These are phyloP conservation scores for Drosophila rufa DNA, from an alignment of 1,140 invertebrate genomes.

Conservation along the genomic window DNA sequence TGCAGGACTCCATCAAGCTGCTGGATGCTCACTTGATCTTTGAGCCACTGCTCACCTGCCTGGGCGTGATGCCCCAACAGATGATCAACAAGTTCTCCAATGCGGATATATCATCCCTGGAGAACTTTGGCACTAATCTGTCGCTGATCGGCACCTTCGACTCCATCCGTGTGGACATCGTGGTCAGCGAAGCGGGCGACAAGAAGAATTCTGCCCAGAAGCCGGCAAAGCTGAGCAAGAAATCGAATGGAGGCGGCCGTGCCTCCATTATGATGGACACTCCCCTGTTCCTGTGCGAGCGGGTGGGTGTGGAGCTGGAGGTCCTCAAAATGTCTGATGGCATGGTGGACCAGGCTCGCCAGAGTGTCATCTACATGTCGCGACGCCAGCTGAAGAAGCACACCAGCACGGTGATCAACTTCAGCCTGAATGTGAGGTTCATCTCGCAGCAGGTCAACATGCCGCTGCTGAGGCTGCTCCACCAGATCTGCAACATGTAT, in stretches of 20 bases:
- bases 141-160: conserved; percentile 95
- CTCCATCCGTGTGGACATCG: conserved; percentile 96
- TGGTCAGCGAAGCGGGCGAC: conserved; percentile 92
- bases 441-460: conserved; percentile 97
- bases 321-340: conserved; percentile 95
- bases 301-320: conserved; percentile 94
- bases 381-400: conserved; percentile 95
- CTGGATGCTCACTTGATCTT: conserved; percentile 97
- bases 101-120: conserved; percentile 88
- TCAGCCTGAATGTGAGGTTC: conserved; percentile 93
- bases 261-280: conserved; percentile 91
- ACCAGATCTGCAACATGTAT: conserved; percentile 99
- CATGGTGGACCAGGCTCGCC: conserved; percentile 93
- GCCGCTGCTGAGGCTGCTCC: conserved; percentile 95
- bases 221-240: conserved; percentile 67
- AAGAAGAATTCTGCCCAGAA: conserved; percentile 68
- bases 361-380: conserved; percentile 94
- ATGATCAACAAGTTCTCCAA: conserved; percentile 87
- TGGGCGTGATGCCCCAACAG: conserved; percentile 95
- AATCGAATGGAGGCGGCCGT: conserved; percentile 85
- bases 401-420: conserved; percentile 94
- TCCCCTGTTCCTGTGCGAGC: conserved; percentile 96
- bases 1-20: conserved; percentile 93
- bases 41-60: conserved; percentile 92
- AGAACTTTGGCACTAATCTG: conserved; percentile 95